These are phyloP conservation scores for Anarsia innoxiella DNA, from an alignment of 2,888 invertebrate species.

Conservation along the genomic window DNA sequence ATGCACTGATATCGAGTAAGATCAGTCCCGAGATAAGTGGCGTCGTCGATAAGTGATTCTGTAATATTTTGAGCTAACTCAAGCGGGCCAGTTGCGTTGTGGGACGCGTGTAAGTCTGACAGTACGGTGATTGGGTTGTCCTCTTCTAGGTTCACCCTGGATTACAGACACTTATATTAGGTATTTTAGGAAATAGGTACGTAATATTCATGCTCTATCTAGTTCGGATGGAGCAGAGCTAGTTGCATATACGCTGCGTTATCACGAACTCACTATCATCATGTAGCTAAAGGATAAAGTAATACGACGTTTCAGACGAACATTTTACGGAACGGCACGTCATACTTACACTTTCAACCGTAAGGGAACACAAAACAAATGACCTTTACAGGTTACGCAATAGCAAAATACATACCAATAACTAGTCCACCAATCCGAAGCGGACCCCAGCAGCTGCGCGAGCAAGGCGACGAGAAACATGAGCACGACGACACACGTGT, in stretches of 20 bases:
- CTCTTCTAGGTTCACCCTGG: slow-evolving; percentile 77
- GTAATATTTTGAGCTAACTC: slow-evolving; percentile 28
- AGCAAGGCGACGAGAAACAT: slow-evolving; percentile 78
- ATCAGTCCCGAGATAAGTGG: slow-evolving; percentile 24
- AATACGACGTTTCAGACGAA: too few species aligned
- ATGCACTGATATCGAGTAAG: slow-evolving; percentile 60
- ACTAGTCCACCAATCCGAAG: slow-evolving; percentile 85
- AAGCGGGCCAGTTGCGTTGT: slow-evolving; percentile 22
- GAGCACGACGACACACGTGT: slow-evolving; percentile 73
- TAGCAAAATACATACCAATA: slow-evolving; percentile 82
- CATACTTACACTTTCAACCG: too few species aligned
- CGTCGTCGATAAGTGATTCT: slow-evolving; percentile 29
- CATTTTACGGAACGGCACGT: too few species aligned
- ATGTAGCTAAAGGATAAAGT: too few species aligned
- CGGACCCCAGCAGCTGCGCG: slow-evolving; percentile 82
- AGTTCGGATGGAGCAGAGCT: too few species aligned
- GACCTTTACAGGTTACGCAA: too few species aligned
- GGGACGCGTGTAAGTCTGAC: slow-evolving; percentile 13
- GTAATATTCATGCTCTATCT: too few species aligned
- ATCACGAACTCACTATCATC: too few species aligned
- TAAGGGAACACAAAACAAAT: too few species aligned
- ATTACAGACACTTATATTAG: too few species aligned
- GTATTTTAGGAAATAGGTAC: too few species aligned
- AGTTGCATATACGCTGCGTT: too few species aligned
- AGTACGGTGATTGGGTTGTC: slow-evolving; percentile 26